phyloP scores from a whole-genome alignment of 92 coral and sea anemone species.

The Umimayanthus kanabou region DNA sequence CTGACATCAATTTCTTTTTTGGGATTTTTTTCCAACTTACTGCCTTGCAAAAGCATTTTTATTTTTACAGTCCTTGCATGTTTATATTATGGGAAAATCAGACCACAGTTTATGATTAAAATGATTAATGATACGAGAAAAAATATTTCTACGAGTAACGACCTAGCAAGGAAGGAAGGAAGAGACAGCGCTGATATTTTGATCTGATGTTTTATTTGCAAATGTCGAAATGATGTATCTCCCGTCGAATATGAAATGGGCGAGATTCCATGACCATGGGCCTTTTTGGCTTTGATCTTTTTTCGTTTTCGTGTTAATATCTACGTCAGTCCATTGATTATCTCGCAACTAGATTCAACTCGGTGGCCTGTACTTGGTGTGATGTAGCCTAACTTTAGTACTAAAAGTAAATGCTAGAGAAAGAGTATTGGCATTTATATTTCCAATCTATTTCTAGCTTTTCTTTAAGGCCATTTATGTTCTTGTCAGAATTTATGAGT shows the following conservation, averaged over 20 bases:
- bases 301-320: constrained; percentile 7
- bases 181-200: neutral
- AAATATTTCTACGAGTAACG: neutral
- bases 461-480: neutral
- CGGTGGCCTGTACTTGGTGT: neutral
- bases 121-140: neutral
- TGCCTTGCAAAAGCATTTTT: neutral
- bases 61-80: neutral
- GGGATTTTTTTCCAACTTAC: neutral
- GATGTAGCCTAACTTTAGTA: neutral
- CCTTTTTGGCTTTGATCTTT: neutral
- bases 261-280: neutral
- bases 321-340: constrained; percentile 27
- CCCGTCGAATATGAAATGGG: neutral
- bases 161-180: neutral
- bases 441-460: neutral
- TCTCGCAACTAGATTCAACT: neutral
- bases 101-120: neutral
- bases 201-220: neutral
- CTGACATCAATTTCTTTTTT: neutral
- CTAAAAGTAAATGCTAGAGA: neutral
- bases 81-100: constrained; percentile 23
- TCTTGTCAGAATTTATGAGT: neutral
- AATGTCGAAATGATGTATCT: neutral
- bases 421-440: neutral